Percentiles rank a stretch among this genome's conserved stretches.
These are phyloP conservation scores for Ametastegia equiseti DNA, from an alignment of 2,888 invertebrate genomes.

Conservation along the genomic window DNA sequence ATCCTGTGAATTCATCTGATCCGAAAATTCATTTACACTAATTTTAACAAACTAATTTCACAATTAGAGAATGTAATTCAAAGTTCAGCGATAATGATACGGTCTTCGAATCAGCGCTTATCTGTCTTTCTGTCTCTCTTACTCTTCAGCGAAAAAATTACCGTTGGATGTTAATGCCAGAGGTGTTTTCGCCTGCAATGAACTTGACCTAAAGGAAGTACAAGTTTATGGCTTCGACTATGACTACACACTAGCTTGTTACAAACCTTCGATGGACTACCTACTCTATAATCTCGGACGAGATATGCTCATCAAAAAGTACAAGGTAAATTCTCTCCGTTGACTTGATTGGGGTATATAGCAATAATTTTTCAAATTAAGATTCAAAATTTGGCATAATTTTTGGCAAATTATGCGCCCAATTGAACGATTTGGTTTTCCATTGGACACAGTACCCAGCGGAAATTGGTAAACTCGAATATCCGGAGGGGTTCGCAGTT, in stretches of 20 bases:
- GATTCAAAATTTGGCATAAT: not conserved
- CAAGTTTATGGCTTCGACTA: conserved; percentile 99
- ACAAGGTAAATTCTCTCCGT: conserved; percentile 82
- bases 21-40: too few relatives aligned
- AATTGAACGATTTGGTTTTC: conserved; percentile 48
- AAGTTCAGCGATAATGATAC: too few relatives aligned
- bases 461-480: conserved; percentile 88
- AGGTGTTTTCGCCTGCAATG: conserved; percentile 98
- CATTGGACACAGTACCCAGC: conserved; percentile 90
- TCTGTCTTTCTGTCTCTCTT: too few relatives aligned
- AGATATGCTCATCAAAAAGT: conserved; percentile 90
- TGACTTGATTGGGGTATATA: not conserved
- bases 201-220: conserved; percentile 93
- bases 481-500: conserved; percentile 95
- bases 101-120: not conserved
- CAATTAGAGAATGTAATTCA: too few relatives aligned
- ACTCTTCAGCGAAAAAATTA: conserved; percentile 88
- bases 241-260: conserved; percentile 98
- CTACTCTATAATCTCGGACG: conserved; percentile 94
- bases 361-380: not conserved
- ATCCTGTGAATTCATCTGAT: too few relatives aligned
- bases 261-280: conserved; percentile 92
- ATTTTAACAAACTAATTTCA: too few relatives aligned
- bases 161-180: conserved; percentile 91
- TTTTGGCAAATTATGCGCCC: conserved; percentile 30